Evolutionary conservation across 2,797 vertebrate genomes (phyloP), one percentile per base, ranked within the genome.

Genomic region (Sarcoramphus papa): DNA sequence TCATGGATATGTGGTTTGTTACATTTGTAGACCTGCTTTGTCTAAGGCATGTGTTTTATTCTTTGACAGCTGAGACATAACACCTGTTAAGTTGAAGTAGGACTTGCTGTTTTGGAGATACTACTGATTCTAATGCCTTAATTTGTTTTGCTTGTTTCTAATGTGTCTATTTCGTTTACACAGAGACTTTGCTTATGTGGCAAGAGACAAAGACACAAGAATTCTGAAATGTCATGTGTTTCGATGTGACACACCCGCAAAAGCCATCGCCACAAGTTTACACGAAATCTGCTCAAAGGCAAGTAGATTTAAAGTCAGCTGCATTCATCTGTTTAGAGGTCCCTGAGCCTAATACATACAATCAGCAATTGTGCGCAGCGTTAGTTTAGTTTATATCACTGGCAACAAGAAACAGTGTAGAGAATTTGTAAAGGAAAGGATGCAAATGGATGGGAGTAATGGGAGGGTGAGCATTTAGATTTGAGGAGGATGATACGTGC

Each of bases 151-250:
- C 11, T 53, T 79, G 28, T 72, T 88, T 93, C 89, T 97, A 73
- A 98, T 4, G 2, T 19, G 25, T 77, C 22, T 18, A 9, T 95
- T 92, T 82, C 95, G 47, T 97, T 90, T 97, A 88, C 95, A 54
- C 97, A 99, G 99, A 98, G 99, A 99, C 97, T 99, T 99, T 96
- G 99, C 99, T 89, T 99, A 99, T 1, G 99, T 99, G 98, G 99
- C 99, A 85, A 99, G 99, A 98, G 99, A 99, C 98, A 99, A 99
- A 97, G 99, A 99, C 96, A 99, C 99, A 1, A 98, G 99, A 74
- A 99, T 99, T 97, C 97, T 99, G 98, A 99, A 99, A 99, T 99
- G 99, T 98, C 99, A 99, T 97, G 99, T 99, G 95, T 99, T 99
- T 98, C 98, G 99, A 97, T 99, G 99, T 99, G 99, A 99, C 98